Evolutionary conservation across 2,888 invertebrate species (phyloP).

Genomic region (Agrenia bidenticulata): DNA sequence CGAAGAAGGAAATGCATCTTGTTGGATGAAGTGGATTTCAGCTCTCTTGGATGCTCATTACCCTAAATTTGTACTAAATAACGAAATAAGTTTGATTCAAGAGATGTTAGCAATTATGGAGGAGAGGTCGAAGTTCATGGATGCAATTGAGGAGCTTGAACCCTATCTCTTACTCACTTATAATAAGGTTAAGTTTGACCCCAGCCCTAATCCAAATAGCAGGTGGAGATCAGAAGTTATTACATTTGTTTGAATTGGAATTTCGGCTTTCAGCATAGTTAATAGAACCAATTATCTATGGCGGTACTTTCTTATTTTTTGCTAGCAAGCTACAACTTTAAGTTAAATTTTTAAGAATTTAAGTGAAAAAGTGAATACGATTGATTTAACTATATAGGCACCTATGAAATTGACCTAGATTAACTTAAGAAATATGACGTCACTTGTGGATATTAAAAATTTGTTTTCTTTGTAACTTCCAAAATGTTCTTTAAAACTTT

Average conservation of each 20-base stretch:
- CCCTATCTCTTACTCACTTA: constrained; percentile 36
- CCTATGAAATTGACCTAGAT: too few relatives aligned
- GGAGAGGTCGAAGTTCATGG: constrained; percentile 39
- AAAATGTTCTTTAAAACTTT: too few relatives aligned
- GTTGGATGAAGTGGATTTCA: constrained; percentile 46
- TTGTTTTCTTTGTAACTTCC: too few relatives aligned
- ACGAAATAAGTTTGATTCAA: constrained; percentile 36
- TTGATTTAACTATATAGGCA: too few relatives aligned
- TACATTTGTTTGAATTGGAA: constrained; percentile 22
- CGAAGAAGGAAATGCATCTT: not conserved
- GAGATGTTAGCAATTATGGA: constrained; percentile 31
- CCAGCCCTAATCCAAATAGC: constrained; percentile 18
- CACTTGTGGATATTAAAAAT: too few relatives aligned
- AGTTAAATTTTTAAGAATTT: not conserved
- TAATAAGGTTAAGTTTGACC: constrained; percentile 36
- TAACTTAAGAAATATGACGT: too few relatives aligned
- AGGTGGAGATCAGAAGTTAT: constrained; percentile 39
- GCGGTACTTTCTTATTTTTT: not conserved
- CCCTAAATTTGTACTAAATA: constrained; percentile 43
- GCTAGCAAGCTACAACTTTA: not conserved
- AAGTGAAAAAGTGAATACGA: not conserved
- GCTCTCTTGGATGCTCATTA: constrained; percentile 46
- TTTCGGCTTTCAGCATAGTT: too few relatives aligned
- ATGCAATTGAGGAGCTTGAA: constrained; percentile 40
- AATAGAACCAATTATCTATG: not conserved